A percentile compares a stretch with the other conserved stretches of the same genome.
phyloP scores from a whole-genome alignment of 2,113 vertebrate genomes.

The Mastomys coucha region DNA sequence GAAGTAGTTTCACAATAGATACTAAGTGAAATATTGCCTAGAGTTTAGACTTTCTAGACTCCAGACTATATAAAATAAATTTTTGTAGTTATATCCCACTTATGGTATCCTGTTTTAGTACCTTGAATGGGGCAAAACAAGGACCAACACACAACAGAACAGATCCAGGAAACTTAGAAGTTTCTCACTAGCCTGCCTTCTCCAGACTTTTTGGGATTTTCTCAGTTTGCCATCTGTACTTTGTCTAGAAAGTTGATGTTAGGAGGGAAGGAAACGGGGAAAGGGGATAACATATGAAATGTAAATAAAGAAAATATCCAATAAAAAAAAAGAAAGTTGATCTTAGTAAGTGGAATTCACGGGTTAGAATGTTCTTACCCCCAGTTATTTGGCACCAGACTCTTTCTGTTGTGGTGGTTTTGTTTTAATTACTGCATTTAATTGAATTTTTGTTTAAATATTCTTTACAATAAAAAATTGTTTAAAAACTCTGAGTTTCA shows the following conservation, averaged over 20 bases:
- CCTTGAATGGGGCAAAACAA: background rate
- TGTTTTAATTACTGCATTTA: background rate
- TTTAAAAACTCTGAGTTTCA: background rate
- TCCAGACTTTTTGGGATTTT: background rate
- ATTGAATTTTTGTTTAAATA: slow-evolving; percentile 15
- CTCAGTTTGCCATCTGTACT: background rate
- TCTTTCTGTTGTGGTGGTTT: background rate
- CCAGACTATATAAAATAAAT: background rate
- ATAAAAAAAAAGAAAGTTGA: background rate
- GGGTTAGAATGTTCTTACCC: background rate
- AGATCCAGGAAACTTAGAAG: background rate
- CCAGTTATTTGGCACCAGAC: background rate
- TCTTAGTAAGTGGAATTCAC: background rate
- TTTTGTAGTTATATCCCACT: background rate
- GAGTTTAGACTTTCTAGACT: background rate
- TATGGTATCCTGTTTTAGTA: background rate
- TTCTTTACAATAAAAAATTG: background rate
- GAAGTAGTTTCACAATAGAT: background rate
- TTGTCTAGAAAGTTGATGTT: background rate
- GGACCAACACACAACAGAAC: background rate
- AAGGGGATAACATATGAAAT: too few species aligned
- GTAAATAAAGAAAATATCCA: too few species aligned
- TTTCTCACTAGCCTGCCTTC: background rate
- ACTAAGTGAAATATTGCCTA: background rate
- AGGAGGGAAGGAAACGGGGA: too few species aligned